These are phyloP conservation scores for Drosophila atroscutellata DNA, from an alignment of 2,888 invertebrate species.

Conservation along the genomic window DNA sequence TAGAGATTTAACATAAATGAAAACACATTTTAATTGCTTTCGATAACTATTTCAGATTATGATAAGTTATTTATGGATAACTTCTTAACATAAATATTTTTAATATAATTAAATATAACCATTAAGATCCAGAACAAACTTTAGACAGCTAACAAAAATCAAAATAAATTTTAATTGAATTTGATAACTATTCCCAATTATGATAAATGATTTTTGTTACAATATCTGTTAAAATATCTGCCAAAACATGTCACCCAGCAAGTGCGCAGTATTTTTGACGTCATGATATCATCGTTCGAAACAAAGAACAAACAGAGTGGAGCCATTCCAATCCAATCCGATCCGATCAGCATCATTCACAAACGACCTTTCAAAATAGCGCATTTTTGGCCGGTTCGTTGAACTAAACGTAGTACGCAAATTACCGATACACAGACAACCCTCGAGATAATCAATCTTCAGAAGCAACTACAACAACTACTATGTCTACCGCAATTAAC, in stretches of 20 bases:
- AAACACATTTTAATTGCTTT: not conserved
- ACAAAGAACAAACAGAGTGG: constrained; percentile 26
- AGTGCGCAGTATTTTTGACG: constrained; percentile 25
- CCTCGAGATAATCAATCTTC: constrained; percentile 50
- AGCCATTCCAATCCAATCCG: constrained; percentile 7
- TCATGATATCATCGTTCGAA: constrained; percentile 51
- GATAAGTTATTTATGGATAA: not conserved
- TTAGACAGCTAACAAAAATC: not conserved
- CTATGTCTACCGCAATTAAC: constrained; percentile 31
- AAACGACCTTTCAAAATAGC: constrained; percentile 65
- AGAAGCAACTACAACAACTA: constrained; percentile 31
- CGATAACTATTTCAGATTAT: not conserved
- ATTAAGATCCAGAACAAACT: not conserved
- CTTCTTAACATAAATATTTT: too few species aligned
- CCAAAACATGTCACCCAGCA: constrained; percentile 15
- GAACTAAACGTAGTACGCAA: constrained; percentile 74
- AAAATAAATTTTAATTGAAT: not conserved
- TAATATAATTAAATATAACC: too few species aligned
- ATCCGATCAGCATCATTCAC: constrained; percentile 30
- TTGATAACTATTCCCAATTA: not conserved
- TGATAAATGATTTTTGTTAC: not conserved
- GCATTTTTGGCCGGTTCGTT: constrained; percentile 60
- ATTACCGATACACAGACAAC: constrained; percentile 67
- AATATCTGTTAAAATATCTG: not conserved
- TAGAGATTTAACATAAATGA: not conserved